phyloP scores from a whole-genome alignment of 2,797 vertebrate genomes.

The Aphelocoma californica region DNA sequence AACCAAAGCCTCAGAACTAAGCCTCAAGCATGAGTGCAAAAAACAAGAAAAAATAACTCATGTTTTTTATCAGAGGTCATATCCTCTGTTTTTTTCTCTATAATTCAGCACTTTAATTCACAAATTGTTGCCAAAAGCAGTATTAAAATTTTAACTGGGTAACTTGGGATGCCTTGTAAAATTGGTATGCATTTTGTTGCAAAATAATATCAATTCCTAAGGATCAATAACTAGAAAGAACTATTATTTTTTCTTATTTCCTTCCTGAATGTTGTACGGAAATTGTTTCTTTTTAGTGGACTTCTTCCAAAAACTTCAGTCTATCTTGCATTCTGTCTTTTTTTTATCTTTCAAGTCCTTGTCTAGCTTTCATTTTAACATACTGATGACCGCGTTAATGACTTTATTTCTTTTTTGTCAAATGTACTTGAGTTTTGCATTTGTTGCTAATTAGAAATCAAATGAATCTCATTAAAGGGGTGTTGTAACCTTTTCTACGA shows the following conservation, averaged over 20 bases:
- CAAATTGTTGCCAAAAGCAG: background rate
- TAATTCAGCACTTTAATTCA: background rate
- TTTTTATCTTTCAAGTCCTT: background rate
- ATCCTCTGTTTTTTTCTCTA: background rate
- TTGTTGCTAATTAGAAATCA: slow-evolving; percentile 63
- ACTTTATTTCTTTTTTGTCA: slow-evolving; percentile 61
- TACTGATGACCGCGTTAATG: slow-evolving; percentile 11
- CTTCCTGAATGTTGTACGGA: background rate
- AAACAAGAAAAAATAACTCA: background rate
- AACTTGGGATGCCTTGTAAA: background rate
- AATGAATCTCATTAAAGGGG: slow-evolving; percentile 57
- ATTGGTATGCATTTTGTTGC: background rate
- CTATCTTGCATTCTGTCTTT: background rate
- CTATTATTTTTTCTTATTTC: background rate
- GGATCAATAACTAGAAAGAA: background rate
- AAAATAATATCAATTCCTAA: background rate
- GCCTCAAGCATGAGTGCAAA: background rate
- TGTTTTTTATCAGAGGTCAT: background rate
- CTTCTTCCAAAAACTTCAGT: background rate
- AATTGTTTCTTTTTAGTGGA: background rate
- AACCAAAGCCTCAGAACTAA: background rate
- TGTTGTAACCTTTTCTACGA: slow-evolving; percentile 42
- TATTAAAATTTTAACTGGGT: background rate
- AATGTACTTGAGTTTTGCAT: slow-evolving; percentile 52
- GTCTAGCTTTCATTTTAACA: background rate